These are phyloP conservation scores for Catalaphyllia jardinei DNA, from an alignment of 64 coral and sea anemone species.

Conservation along the genomic window DNA sequence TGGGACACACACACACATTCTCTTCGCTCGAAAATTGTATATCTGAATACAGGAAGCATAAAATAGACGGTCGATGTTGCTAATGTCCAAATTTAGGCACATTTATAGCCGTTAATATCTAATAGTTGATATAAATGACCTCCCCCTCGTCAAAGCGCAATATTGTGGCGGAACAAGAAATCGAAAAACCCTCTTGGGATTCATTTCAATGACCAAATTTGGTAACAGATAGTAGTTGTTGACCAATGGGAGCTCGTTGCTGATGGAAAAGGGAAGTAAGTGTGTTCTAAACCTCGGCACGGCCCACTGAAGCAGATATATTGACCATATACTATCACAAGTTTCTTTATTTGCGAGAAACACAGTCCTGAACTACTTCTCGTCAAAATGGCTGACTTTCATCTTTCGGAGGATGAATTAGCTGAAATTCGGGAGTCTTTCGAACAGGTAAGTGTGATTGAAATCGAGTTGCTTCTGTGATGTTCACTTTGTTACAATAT, in stretches of 20 bases:
- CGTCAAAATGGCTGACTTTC: background rate
- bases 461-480: background rate
- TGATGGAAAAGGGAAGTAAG: background rate
- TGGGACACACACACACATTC: background rate
- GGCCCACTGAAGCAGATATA: background rate
- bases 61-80: background rate
- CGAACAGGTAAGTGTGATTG: background rate
- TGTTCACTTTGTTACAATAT: conserved; percentile 1
- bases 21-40: background rate
- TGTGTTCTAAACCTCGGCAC: background rate
- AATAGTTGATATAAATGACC: background rate
- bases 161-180: conserved; percentile 2
- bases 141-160: background rate
- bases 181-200: background rate
- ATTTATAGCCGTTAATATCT: conserved; percentile 7
- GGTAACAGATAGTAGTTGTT: background rate
- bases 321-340: background rate
- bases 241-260: conserved; percentile 4
- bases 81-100: conserved; percentile 30
- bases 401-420: conserved; percentile 29
- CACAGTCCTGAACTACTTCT: background rate
- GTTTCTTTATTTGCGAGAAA: background rate
- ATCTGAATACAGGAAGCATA: background rate
- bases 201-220: background rate
- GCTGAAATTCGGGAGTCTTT: conserved; percentile 42